Percentiles rank a stretch among this genome's conserved stretches.
Conservation (phyloP, 2,113 vertebrate genomes). For the Choloepus hoffmanni region DNA sequence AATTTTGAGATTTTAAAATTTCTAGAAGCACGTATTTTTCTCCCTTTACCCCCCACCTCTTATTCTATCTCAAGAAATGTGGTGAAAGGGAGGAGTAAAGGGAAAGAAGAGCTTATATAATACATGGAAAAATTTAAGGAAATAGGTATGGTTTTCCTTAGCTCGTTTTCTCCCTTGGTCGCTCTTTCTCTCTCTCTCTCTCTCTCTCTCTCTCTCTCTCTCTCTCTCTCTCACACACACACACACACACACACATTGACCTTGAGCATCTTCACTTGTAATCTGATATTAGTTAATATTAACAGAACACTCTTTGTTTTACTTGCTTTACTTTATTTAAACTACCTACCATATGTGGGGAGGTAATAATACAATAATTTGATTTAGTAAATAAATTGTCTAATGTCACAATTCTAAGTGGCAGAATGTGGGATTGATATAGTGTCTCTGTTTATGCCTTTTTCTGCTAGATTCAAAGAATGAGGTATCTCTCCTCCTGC, state of each 20-base stretch:
- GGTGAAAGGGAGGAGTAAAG: background rate
- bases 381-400: background rate
- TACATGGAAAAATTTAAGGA: background rate
- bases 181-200: background rate
- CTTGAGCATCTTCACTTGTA: background rate
- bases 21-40: background rate
- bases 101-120: background rate
- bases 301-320: background rate
- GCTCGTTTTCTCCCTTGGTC: too few relatives aligned
- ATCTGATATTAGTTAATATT: background rate
- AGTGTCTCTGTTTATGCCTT: background rate
- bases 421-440: background rate
- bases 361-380: background rate
- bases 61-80: background rate
- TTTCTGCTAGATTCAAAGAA: background rate
- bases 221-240: background rate
- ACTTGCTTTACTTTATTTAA: background rate
- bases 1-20: constrained; percentile 1
- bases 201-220: background rate
- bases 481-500: background rate
- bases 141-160: background rate
- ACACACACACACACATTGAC: background rate
- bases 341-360: background rate
- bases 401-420: background rate
- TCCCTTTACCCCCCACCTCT: accelerated